A percentile compares a stretch with the other conserved stretches of the same genome.
phyloP scores from a whole-genome alignment of 1,140 invertebrate species.

The Gryon sp. region DNA sequence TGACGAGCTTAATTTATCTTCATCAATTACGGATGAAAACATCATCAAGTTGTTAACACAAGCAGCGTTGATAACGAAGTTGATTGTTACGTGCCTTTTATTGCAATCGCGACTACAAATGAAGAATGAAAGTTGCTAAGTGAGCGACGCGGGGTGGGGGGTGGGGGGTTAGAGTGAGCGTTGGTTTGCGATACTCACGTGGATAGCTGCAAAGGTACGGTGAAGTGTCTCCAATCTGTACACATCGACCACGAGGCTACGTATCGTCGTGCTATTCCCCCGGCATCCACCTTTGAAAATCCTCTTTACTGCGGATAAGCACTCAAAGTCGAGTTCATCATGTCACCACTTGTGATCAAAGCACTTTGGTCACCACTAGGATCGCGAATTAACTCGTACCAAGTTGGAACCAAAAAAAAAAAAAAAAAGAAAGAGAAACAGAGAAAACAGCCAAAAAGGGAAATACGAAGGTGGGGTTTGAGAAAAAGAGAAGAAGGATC shows the following conservation, averaged over 20 bases:
- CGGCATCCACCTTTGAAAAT: constrained; percentile 27
- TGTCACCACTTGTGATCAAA: constrained; percentile 30
- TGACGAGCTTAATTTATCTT: too few relatives aligned
- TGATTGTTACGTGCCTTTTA: too few relatives aligned
- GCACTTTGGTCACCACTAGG: constrained; percentile 36
- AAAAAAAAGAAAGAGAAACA: too few relatives aligned
- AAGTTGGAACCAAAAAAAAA: not conserved
- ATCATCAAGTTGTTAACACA: too few relatives aligned
- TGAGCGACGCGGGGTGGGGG: too few relatives aligned
- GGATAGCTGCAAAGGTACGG: constrained; percentile 52
- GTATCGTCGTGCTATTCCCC: constrained; percentile 20
- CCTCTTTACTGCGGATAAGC: constrained; percentile 23
- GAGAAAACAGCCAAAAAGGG: too few relatives aligned
- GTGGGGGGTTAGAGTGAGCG: too few relatives aligned
- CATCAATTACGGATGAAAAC: too few relatives aligned
- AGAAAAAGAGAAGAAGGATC: constrained; percentile 6
- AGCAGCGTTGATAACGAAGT: too few relatives aligned
- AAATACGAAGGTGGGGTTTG: constrained; percentile 3
- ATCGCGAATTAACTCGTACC: constrained; percentile 14
- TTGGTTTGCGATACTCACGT: constrained; percentile 44
- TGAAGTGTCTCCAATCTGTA: constrained; percentile 31
- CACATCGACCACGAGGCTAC: constrained; percentile 54
- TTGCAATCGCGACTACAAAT: too few relatives aligned
- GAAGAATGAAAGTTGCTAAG: too few relatives aligned
- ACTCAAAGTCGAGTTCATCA: constrained; percentile 29